Evolutionary conservation across 2,113 vertebrate genomes (phyloP), one percentile per base, ranked within the genome.

Genomic region (Prochilodus magdalenae): DNA sequence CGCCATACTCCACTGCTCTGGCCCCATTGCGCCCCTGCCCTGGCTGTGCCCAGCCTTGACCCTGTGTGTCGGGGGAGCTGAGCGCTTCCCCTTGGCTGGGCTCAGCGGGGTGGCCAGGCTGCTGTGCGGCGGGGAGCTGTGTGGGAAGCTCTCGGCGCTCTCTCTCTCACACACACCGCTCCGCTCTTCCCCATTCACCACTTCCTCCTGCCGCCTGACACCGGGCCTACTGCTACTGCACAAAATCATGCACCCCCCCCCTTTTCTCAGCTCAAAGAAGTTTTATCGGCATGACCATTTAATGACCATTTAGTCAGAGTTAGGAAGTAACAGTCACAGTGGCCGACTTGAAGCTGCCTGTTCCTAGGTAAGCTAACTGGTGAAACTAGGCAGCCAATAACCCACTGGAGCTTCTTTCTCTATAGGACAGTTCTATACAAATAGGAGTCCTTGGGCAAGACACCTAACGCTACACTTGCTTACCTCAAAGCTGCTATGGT

Each of bases 111-210:
- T 87, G 88, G 79, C 89, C 81, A 90, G 90, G 90, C 86, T 90
- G 66, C 55, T 76, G 70, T 79, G 77, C 36, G 55, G 78, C 63
- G 44, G 73, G 75, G 33, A 30, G 26, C 79, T 82, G 81, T 90
- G 93, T 94, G 95, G 95, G 94, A 95, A 96, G 94, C 83, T 83
- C 79, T 74, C 80, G 62, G 82, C 87, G 76, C 79, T 92, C 84
- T 79, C 77, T 90, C 94, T 96, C 95, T 92, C 95, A 95, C 88
- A 93, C 90, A 76, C 79, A 90, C 91, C 86, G 89, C 90, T 86
- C 88, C 86, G 90, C 88, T 90, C 84, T 91, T 92, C 91, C n/a
- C 88, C 85, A 87, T 91, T 86, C 22, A 88, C 83, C 79, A 1
- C 85, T 94, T 94, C 94, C 93, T 91, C 83, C 65, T 79, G 84